Evolutionary conservation across 2,113 vertebrate genomes (phyloP).

Genomic region (Rhizomys pruinosus): DNA sequence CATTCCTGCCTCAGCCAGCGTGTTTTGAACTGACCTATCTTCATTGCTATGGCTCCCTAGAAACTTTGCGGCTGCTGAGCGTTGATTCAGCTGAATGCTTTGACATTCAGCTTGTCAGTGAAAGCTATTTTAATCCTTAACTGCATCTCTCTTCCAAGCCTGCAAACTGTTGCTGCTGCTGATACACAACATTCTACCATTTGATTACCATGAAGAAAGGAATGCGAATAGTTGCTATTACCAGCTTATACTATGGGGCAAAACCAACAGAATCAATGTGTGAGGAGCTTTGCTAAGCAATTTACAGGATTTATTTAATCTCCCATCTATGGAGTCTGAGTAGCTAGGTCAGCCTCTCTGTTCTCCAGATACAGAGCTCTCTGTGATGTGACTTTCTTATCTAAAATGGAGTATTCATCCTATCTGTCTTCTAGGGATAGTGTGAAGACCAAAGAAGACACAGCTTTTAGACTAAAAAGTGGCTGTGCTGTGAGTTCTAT

Average conservation of each 20-base stretch:
- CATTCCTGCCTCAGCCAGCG: constrained; percentile 56
- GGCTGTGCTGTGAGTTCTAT: neutral
- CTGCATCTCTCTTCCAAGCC: constrained; percentile 50
- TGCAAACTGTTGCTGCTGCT: constrained; percentile 46
- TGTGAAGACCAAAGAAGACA: neutral
- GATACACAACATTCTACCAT: constrained; percentile 15
- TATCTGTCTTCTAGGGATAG: neutral
- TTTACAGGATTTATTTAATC: neutral
- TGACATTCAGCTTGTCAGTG: constrained; percentile 61
- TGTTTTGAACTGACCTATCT: constrained; percentile 57
- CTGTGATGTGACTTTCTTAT: neutral
- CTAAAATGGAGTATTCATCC: neutral
- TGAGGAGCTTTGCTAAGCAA: neutral
- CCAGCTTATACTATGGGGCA: neutral
- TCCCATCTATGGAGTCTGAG: neutral
- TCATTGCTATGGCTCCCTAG: constrained; percentile 55
- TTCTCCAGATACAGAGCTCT: neutral
- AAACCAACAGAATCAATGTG: neutral
- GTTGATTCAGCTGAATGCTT: constrained; percentile 12
- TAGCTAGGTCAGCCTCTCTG: neutral
- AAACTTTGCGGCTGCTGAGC: constrained; percentile 17
- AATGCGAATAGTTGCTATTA: neutral
- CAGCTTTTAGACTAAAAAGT: neutral
- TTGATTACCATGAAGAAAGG: constrained; percentile 19
- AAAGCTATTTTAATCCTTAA: constrained; percentile 63